phyloP scores from a whole-genome alignment of 1,140 invertebrate genomes.

The Sesamia nonagrioides region DNA sequence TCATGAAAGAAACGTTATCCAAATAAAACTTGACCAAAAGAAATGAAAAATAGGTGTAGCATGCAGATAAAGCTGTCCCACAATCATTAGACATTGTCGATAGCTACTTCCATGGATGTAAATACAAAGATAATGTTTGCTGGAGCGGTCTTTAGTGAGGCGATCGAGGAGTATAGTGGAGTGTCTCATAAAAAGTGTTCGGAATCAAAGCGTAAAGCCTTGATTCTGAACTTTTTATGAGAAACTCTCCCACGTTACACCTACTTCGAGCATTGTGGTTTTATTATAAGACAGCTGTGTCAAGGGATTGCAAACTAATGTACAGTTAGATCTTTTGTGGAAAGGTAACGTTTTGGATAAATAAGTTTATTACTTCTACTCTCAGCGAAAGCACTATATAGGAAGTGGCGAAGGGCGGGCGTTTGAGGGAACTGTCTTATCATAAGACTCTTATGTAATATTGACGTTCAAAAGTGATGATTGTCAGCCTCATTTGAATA shows the following conservation, averaged over 20 bases:
- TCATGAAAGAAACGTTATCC: background rate
- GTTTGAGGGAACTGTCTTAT: too few relatives aligned
- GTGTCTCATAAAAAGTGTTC: too few relatives aligned
- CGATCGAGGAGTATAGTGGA: too few relatives aligned
- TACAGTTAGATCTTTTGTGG: background rate
- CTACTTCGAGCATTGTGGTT: background rate
- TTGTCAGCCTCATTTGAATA: too few relatives aligned
- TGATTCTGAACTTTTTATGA: constrained; percentile 50
- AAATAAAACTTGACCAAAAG: background rate
- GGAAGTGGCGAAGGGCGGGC: too few relatives aligned
- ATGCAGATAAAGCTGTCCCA: background rate
- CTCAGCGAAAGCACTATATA: too few relatives aligned
- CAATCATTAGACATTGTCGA: constrained; percentile 7
- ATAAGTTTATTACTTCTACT: too few relatives aligned
- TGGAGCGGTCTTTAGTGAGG: constrained; percentile 26
- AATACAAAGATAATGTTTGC: constrained; percentile 32
- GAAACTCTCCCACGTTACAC: constrained; percentile 52
- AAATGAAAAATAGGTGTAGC: background rate
- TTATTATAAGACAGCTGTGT: background rate
- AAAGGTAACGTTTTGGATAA: background rate
- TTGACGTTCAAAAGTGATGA: too few relatives aligned
- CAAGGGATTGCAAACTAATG: constrained; percentile 16
- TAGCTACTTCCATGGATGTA: constrained; percentile 5
- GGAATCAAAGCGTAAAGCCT: too few relatives aligned
- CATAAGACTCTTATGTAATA: too few relatives aligned